Conservation (phyloP, 1,140 invertebrate species). For the Procambarus virginalis region DNA sequence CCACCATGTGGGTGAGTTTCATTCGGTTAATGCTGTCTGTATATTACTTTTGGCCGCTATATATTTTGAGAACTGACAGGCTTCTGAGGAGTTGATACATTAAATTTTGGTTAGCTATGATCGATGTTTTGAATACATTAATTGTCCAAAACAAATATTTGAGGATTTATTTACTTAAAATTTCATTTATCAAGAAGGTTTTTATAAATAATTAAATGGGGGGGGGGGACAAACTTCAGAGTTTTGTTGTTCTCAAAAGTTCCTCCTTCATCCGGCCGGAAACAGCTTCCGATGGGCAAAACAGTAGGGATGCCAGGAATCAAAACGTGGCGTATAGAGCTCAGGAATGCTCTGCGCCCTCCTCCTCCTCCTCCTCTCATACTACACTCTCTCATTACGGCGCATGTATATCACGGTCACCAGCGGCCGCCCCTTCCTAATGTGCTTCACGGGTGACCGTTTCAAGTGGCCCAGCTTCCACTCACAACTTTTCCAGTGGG, state of each 20-base stretch:
- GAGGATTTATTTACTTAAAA: no score
- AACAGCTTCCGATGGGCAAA: not conserved
- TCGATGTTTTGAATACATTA: no score
- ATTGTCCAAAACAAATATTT: no score
- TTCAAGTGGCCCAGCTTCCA: no score
- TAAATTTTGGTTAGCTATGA: no score
- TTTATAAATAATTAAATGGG: no score
- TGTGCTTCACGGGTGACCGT: not conserved
- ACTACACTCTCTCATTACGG: constrained; percentile 18
- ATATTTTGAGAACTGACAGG: no score
- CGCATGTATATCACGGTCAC: constrained; percentile 21
- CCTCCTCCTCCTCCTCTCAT: constrained; percentile 6
- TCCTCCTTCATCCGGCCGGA: not conserved
- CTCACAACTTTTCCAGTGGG: no score
- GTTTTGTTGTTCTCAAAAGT: not conserved
- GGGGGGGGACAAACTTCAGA: no score
- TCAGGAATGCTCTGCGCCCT: not conserved
- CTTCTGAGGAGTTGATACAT: no score
- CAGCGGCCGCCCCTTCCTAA: not conserved
- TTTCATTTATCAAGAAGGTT: no score
- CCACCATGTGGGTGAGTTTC: not conserved
- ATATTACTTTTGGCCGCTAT: no score
- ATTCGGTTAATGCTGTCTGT: not conserved
- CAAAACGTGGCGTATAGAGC: not conserved
- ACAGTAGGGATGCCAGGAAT: not conserved